phyloP scores from a whole-genome alignment of 2,888 invertebrate species.

The Phyto melanocephala region DNA sequence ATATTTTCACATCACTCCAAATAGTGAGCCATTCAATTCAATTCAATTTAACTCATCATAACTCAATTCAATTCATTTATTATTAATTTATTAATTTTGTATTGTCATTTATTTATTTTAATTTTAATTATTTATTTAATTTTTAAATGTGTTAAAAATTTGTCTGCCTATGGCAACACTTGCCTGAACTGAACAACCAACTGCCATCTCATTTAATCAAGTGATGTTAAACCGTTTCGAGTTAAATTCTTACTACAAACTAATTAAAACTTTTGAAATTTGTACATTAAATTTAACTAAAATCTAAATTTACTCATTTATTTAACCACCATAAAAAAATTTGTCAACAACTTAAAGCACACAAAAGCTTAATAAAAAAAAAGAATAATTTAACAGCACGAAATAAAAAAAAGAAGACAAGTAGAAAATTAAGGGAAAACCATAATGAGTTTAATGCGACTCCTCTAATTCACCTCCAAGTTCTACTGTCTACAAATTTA shows the following conservation, averaged over 20 bases:
- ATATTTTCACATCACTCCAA: too few relatives aligned
- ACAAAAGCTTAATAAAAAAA: not conserved
- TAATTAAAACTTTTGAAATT: conserved; percentile 39
- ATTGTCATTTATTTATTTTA: too few relatives aligned
- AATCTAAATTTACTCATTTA: not conserved
- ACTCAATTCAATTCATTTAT: too few relatives aligned
- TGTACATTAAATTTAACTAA: conserved; percentile 2
- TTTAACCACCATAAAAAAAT: not conserved
- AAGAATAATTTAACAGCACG: not conserved
- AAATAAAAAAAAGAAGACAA: not conserved
- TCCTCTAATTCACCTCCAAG: conserved; percentile 13
- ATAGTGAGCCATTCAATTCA: too few relatives aligned
- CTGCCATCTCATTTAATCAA: too few relatives aligned
- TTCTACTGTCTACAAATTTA: conserved; percentile 5
- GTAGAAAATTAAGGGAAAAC: conserved; percentile 1
- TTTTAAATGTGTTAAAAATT: too few relatives aligned
- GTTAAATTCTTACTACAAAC: not conserved
- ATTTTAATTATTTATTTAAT: too few relatives aligned
- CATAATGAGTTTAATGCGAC: conserved; percentile 28
- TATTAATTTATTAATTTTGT: too few relatives aligned
- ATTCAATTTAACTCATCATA: too few relatives aligned
- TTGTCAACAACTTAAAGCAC: not conserved
- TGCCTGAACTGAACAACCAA: too few relatives aligned
- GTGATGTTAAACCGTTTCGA: too few relatives aligned
- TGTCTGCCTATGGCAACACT: too few relatives aligned